phyloP scores from a whole-genome alignment of 2,113 vertebrate species.

The Lates calcarifer region DNA sequence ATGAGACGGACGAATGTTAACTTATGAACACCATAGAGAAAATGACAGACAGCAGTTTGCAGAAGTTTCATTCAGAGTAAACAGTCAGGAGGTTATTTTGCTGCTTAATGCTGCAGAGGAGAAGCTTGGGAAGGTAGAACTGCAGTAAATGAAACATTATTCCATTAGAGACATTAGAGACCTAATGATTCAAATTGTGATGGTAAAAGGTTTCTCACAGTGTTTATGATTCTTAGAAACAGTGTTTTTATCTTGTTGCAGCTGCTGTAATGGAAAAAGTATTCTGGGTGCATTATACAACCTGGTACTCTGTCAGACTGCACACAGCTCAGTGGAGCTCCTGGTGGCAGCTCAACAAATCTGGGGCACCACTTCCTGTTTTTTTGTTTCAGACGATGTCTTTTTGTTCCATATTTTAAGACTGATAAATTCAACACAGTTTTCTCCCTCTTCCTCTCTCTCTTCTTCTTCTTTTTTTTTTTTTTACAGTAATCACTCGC shows the following conservation, averaged over 20 bases:
- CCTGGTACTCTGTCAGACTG: no score
- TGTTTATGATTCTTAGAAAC: no score
- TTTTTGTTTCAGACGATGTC: no score
- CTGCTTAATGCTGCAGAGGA: conserved; percentile 8
- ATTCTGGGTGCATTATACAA: no score
- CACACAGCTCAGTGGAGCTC: no score
- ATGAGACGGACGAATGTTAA: no score
- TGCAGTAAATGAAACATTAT: not conserved
- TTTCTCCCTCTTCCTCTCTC: no score
- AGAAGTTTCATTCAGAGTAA: not conserved
- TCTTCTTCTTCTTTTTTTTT: no score
- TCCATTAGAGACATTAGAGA: not conserved
- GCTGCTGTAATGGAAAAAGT: not conserved
- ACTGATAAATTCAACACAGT: not conserved
- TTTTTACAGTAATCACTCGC: not conserved
- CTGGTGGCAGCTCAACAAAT: no score
- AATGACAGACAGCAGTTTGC: conserved; percentile 3
- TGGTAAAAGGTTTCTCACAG: no score
- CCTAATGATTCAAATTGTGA: not conserved
- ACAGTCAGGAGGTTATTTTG: conserved; percentile 6
- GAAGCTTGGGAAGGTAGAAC: conserved; percentile 7
- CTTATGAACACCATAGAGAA: not conserved
- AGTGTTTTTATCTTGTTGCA: not conserved
- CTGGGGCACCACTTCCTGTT: no score
- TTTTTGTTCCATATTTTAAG: not conserved